phyloP scores from a whole-genome alignment of 2,888 invertebrate species.

The Lapara coniferarum region DNA sequence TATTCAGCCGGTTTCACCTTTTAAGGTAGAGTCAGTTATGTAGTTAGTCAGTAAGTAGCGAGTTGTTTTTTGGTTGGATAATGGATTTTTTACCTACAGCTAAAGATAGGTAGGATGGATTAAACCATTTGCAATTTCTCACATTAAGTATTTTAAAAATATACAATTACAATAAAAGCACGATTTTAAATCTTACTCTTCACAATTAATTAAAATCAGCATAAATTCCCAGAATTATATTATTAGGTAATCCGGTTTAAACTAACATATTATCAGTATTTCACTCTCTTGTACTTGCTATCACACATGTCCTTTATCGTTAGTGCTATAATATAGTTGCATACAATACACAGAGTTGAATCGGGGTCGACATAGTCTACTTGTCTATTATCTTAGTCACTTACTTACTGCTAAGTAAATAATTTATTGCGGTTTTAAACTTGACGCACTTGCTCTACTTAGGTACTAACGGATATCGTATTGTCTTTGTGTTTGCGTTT shows the following conservation, averaged over 20 bases:
- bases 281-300: not conserved
- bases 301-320: conserved; percentile 23
- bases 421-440: conserved; percentile 37
- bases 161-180: no score
- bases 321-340: conserved; percentile 5
- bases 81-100: no score
- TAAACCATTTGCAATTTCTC: no score
- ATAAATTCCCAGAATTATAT: no score
- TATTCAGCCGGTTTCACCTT: no score
- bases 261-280: not conserved
- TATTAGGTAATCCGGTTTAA: not conserved
- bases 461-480: conserved; percentile 37
- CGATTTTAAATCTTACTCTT: no score
- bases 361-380: conserved; percentile 32
- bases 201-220: no score
- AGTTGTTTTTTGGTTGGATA: no score
- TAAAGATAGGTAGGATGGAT: no score
- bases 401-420: conserved; percentile 36
- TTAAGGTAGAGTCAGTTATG: no score
- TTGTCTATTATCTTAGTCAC: conserved; percentile 26
- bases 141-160: no score
- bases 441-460: conserved; percentile 59
- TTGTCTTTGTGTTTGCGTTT: conserved; percentile 32
- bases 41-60: no score
- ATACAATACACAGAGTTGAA: conserved; percentile 27